A percentile compares a stretch with the other conserved stretches of the same genome.
These are phyloP conservation scores for Chaenodraco wilsoni DNA, from an alignment of 2,797 vertebrate genomes.

Conservation along the genomic window DNA sequence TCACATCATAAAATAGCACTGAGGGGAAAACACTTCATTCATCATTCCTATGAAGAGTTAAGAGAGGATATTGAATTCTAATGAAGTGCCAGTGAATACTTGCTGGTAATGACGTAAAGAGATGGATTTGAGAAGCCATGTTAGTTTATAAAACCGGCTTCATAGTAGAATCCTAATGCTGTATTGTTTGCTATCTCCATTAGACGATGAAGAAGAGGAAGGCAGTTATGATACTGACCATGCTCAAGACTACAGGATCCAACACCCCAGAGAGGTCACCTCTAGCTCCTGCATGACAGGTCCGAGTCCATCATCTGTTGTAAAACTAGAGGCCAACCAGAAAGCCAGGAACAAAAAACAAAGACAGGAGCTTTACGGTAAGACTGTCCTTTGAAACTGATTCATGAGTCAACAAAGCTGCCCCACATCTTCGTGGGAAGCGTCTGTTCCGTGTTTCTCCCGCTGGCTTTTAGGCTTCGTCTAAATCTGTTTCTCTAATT, in stretches of 20 bases:
- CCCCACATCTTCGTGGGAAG: conserved; percentile 41
- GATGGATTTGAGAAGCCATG: conserved; percentile 32
- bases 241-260: conserved; percentile 78
- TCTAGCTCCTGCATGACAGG: conserved; percentile 82
- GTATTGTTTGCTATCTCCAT: conserved; percentile 38
- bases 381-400: conserved; percentile 54
- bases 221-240: conserved; percentile 90
- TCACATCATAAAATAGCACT: conserved; percentile 68
- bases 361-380: conserved; percentile 93
- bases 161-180: not conserved
- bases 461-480: conserved; percentile 45
- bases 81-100: conserved; percentile 59
- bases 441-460: conserved; percentile 66
- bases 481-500: conserved; percentile 69
- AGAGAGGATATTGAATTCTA: conserved; percentile 63
- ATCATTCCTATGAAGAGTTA: conserved; percentile 63
- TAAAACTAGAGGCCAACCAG: conserved; percentile 97
- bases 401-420: conserved; percentile 53
- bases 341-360: conserved; percentile 97
- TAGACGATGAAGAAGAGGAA: conserved; percentile 84
- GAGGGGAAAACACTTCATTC: conserved; percentile 63
- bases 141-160: conserved; percentile 14
- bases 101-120: conserved; percentile 33
- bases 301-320: conserved; percentile 93
- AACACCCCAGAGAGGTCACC: conserved; percentile 78